phyloP scores from a whole-genome alignment of 2,113 vertebrate species.

The Callorhinus ursinus region DNA sequence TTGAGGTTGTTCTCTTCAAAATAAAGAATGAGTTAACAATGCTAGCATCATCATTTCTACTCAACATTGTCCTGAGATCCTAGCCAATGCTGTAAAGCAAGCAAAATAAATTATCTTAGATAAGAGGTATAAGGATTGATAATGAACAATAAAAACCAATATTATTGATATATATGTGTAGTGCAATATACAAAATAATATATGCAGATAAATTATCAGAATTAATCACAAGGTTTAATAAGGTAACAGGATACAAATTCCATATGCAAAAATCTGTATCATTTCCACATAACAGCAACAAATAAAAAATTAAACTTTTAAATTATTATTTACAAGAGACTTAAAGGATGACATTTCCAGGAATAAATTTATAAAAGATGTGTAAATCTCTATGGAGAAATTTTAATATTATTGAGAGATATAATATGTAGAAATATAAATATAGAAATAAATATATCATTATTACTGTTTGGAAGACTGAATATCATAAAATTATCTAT shows the following conservation, averaged over 20 bases:
- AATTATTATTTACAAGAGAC: background rate
- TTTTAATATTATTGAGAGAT: background rate
- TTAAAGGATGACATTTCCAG: slow-evolving; percentile 2
- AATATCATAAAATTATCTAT: background rate
- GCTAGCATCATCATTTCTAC: background rate
- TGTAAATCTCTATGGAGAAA: background rate
- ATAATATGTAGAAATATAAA: background rate
- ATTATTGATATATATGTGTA: background rate
- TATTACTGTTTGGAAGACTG: background rate
- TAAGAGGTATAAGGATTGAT: background rate
- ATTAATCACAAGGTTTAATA: background rate
- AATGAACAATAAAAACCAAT: background rate
- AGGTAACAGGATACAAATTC: background rate
- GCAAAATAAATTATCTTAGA: background rate
- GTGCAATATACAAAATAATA: background rate
- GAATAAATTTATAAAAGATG: background rate
- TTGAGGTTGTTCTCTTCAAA: background rate
- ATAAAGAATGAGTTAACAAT: background rate
- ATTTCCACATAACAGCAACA: background rate
- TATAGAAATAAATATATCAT: background rate
- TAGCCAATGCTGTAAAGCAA: background rate
- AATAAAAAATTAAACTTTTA: background rate
- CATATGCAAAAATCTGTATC: background rate
- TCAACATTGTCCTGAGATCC: background rate
- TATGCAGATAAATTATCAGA: background rate